Conservation (phyloP, 1,140 invertebrate species). For the Cryptotermes secundus region DNA sequence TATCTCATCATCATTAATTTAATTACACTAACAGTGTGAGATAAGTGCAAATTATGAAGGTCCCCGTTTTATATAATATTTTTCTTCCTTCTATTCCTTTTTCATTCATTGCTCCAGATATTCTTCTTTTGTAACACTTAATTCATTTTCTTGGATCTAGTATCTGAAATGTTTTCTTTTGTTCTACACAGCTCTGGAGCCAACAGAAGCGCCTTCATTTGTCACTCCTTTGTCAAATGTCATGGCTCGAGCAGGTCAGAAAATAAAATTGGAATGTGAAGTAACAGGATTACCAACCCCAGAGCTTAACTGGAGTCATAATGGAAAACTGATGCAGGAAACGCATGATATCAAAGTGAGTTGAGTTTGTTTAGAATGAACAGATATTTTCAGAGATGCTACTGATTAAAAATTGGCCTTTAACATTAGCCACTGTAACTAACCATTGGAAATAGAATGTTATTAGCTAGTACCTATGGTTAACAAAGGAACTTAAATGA, state of each 20-base stretch:
- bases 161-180: neutral
- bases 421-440: no score
- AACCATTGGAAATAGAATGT: no score
- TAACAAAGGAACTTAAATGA: no score
- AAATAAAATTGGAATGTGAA: slow-evolving; percentile 67
- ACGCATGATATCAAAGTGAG: slow-evolving; percentile 54
- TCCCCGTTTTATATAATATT: no score
- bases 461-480: no score
- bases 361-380: neutral
- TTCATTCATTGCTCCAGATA: neutral
- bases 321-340: slow-evolving; percentile 61
- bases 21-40: no score
- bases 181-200: slow-evolving; percentile 50
- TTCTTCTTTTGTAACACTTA: neutral
- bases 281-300: slow-evolving; percentile 61
- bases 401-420: no score
- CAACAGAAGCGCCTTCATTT: slow-evolving; percentile 56
- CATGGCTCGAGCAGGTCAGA: slow-evolving; percentile 64
- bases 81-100: no score
- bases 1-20: no score
- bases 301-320: slow-evolving; percentile 65
- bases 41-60: no score
- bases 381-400: no score
- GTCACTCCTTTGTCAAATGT: slow-evolving; percentile 57
- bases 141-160: neutral